Evolutionary conservation across 92 coral and sea anemone genomes (phyloP), one percentile per base, ranked within the genome.

Genomic region (Bergia sp.): DNA sequence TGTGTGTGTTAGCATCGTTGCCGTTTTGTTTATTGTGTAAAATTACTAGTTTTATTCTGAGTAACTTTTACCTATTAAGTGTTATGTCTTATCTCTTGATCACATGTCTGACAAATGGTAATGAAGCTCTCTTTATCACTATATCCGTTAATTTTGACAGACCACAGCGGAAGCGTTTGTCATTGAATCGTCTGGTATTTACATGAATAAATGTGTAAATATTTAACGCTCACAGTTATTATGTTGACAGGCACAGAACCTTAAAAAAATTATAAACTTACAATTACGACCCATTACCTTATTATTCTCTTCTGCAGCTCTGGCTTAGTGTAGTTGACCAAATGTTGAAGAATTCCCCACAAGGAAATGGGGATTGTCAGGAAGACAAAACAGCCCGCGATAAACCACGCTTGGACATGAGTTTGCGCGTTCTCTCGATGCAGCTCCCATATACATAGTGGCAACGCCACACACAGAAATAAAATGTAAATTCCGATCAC

Each of bases 351-450:
- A 77, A 96, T 96, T 82, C 97, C 98, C 91, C 97, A 95, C 69
- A 96, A 74, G 57, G 98, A 93, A 76, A 96, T 93, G 10, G 97
- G 97, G 13, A 96, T 91, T 21, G 98, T 96, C 86, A 96, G 81
- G 81, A 96, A 96, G 23, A 96, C 98, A 78, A 96, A 96, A 80
- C 95, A 89, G 67, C 96, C 98, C 43, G 94, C 98, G 45, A 94
- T 91, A 82, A 96, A 96, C 98, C 98, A 96, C 40, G 98, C 98
- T 75, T 94, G 90, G 61, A 95, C 96, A 73, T 96, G 98, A 74
- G 97, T 90, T 49, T 93, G 84, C 37, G 97, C 97, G 16, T 91
- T 91, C 80, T 90, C 90, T 80, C 92, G 92, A 91, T 96, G 97
- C 76, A 96, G 76, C 88, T 96, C 98, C 98, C 98, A 96, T 15